Base-by-base conservation (phyloP, 2,888 invertebrate genomes). In the Patella depressa region DNA sequence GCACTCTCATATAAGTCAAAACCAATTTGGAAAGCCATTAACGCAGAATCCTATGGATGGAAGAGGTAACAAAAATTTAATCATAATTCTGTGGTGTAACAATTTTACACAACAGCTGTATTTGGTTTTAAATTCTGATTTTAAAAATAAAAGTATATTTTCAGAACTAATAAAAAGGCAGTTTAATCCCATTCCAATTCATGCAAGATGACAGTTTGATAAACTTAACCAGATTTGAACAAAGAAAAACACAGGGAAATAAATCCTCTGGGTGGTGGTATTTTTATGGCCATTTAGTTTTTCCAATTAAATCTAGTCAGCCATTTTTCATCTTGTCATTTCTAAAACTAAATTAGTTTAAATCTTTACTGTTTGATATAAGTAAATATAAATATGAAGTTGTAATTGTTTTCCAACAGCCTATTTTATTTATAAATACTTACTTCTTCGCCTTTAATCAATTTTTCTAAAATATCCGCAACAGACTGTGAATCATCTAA, bases 1-100 rank as follows among this genome's bases (percentile, higher is more conserved):
- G 99, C 99, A 70, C 98, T 98, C 92, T 99, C 99, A 90, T 99
- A 99, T 85, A 99, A 94, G 93, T 99, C 99, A 93, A 99, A 99
- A 0, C 95, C 98, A 87, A 99, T 98, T 93, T 99, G 99, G 92
- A 98, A 99, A 0, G 98, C 98, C 97, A 99, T 98, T 69, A 99
- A 93, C 79, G 96, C 95, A 82, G 95, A 95, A 82, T 96, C 95
- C 92, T 92, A 86, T n/a, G n/a, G 14, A 65, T 19, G 11, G 65
- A 65, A 65, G 19, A 19, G n/a, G 19, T n/a, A 14, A n/a, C 65
- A 65, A n/a, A 19, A n/a, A n/a, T 65, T n/a, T 65, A n/a, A 14
- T 19, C 19, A 5, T 0, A 65, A 19, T 19, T 9, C 65, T 65
- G 65, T 65, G n/a, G n/a, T 19, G 1, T 14, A 19, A 65, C 34